These are phyloP conservation scores for Palythoa grandis DNA, from an alignment of 92 coral and sea anemone species.

Conservation along the genomic window DNA sequence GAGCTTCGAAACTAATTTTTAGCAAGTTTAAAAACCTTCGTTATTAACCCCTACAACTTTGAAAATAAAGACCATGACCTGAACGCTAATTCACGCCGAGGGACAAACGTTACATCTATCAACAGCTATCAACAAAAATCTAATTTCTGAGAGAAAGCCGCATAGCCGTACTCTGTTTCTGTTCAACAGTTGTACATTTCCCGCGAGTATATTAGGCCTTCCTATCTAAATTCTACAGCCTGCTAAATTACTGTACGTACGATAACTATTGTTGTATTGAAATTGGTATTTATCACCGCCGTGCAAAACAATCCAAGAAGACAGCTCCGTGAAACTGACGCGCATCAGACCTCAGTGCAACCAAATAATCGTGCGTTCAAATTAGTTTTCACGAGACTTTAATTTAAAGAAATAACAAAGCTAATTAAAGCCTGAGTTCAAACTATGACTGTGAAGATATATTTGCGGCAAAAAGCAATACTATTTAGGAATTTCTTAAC, in stretches of 20 bases:
- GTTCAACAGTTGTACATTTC: background rate
- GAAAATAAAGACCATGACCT: background rate
- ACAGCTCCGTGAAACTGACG: background rate
- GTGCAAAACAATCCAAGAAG: background rate
- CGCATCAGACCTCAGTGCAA: background rate
- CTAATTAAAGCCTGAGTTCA: background rate
- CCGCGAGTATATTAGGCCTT: background rate
- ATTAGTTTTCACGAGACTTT: constrained; percentile 10
- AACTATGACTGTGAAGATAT: background rate
- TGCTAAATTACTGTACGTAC: constrained; percentile 1
- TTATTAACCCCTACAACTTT: background rate
- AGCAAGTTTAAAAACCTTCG: background rate
- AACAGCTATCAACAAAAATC: background rate
- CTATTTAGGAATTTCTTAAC: constrained; percentile 4
- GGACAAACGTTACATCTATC: background rate
- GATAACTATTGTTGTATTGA: background rate
- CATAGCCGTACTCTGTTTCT: background rate
- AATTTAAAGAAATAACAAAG: background rate
- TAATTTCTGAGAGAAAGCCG: constrained; percentile 12
- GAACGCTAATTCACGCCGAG: background rate
- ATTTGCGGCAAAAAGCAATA: background rate
- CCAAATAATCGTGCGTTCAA: background rate
- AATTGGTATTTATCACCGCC: background rate
- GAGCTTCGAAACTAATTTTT: background rate
- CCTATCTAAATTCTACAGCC: background rate